Base-by-base conservation (phyloP, 2,797 vertebrate genomes). In the Danionella dracula region DNA sequence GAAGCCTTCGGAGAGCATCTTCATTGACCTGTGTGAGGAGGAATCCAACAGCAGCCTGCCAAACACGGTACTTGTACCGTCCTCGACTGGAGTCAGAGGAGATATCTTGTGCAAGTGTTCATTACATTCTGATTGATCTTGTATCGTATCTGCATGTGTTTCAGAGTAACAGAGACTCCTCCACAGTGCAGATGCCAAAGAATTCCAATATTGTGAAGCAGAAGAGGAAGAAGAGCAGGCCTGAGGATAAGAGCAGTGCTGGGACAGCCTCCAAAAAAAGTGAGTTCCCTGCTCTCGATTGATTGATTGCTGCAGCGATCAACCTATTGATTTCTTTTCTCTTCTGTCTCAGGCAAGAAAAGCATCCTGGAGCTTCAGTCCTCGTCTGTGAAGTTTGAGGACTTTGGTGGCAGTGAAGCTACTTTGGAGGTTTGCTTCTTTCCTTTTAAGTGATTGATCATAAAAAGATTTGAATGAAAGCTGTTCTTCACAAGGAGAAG, bases 331-430 rank as follows among this genome's bases (percentile, higher is more conserved):
- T 3, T 27, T 3, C 23, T 27, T 3, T 27, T 27, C 23, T 6
- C 8, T 8, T 35, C 32, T 35, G 32, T 3, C 10, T 10, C 32
- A 93, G 92, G 73, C 4, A 92, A 86, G 77, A 77, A 74, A 4
- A 89, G 83, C 63, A 74, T 66, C 0, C 67, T 73, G 2, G 91
- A 95, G 40, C 84, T 96, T 21, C 92, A 92, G 69, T 82, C 74
- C 13, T 88, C 95, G 12, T 78, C 66, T 0, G 78, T 95, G 73
- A 93, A 78, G 29, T 98, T 99, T 86, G 93, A 93, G 70, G 93
- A 99, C 54, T 84, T 99, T 0, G 96, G 95, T 40, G 95, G 94
- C 53, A 97, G 91, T 44, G 94, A 99, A 60, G 82, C 80, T 8
- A 93, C 88, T 0, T 80, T 99, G 71, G 91, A 84, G 86, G 96